Conservation (phyloP, 2,113 vertebrate genomes). For the Nannobrachium achirus region DNA sequence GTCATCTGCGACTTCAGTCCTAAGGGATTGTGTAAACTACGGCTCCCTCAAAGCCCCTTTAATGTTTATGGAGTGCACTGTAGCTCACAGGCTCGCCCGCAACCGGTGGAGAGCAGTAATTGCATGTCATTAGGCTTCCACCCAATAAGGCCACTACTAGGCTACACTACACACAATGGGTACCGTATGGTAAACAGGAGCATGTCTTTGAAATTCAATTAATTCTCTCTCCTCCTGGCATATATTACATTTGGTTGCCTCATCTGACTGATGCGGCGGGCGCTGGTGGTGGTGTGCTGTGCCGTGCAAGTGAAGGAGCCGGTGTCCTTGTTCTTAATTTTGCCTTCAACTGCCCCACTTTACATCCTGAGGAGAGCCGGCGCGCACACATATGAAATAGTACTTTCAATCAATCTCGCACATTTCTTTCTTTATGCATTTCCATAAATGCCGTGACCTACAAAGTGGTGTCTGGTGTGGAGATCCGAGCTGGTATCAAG, state of each 20-base stretch:
- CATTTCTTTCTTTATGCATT: background rate
- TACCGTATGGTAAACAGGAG: conserved; percentile 57
- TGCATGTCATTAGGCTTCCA: conserved; percentile 42
- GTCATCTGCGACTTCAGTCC: background rate
- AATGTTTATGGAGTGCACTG: conserved; percentile 26
- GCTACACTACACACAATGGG: background rate
- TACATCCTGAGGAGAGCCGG: conserved; percentile 5
- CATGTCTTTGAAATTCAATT: conserved; percentile 65
- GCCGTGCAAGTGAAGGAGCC: conserved; percentile 56
- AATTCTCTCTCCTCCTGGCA: conserved; percentile 29
- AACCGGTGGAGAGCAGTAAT: conserved; percentile 22
- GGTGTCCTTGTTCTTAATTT: conserved; percentile 48
- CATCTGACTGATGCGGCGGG: conserved; percentile 42
- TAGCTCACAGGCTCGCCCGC: conserved; percentile 20
- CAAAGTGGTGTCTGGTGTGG: no score
- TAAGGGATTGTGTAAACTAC: background rate
- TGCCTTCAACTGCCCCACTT: conserved; percentile 48
- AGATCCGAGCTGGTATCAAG: background rate
- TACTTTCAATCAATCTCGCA: conserved; percentile 9
- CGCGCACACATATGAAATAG: background rate
- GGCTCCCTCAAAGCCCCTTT: conserved; percentile 6
- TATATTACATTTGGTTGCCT: conserved; percentile 58
- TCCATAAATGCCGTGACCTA: background rate
- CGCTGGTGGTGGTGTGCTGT: no score
- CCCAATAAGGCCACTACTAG: no score